phyloP scores from a whole-genome alignment of 2,888 invertebrate genomes.

The Apamea anceps region DNA sequence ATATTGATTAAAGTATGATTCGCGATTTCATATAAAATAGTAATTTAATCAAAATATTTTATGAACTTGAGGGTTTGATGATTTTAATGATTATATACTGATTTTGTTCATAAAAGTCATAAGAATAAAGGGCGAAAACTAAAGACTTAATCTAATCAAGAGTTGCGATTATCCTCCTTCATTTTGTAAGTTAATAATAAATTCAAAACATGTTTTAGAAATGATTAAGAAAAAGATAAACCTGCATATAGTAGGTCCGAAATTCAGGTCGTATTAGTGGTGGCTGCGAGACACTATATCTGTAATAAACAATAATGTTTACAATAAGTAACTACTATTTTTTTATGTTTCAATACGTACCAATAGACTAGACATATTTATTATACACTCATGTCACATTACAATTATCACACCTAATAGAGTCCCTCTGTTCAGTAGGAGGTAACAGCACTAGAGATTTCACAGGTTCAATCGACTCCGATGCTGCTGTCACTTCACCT shows the following conservation, averaged over 20 bases:
- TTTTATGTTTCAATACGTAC: not conserved
- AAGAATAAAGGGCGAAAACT: not conserved
- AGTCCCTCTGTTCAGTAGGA: conserved; percentile 14
- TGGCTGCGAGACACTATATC: conserved; percentile 9
- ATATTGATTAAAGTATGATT: not conserved
- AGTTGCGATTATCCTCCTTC: not conserved
- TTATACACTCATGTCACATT: not conserved
- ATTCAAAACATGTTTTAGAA: not conserved
- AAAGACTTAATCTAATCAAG: not conserved
- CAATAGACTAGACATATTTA: not conserved
- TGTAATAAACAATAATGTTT: conserved; percentile 6
- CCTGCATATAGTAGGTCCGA: conserved; percentile 86
- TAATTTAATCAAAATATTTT: too few relatives aligned
- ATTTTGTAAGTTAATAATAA: not conserved
- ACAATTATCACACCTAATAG: conserved; percentile 17
- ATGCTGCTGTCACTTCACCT: not conserved
- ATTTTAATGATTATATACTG: not conserved
- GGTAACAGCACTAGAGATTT: conserved; percentile 20
- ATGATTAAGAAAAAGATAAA: conserved; percentile 32
- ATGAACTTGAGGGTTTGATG: not conserved
- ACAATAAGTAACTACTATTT: not conserved
- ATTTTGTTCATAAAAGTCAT: not conserved
- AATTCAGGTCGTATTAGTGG: not conserved
- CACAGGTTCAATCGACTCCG: not conserved
- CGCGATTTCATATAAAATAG: not conserved